phyloP scores from a whole-genome alignment of 2,797 vertebrate genomes.

The Tarsius wallacei region DNA sequence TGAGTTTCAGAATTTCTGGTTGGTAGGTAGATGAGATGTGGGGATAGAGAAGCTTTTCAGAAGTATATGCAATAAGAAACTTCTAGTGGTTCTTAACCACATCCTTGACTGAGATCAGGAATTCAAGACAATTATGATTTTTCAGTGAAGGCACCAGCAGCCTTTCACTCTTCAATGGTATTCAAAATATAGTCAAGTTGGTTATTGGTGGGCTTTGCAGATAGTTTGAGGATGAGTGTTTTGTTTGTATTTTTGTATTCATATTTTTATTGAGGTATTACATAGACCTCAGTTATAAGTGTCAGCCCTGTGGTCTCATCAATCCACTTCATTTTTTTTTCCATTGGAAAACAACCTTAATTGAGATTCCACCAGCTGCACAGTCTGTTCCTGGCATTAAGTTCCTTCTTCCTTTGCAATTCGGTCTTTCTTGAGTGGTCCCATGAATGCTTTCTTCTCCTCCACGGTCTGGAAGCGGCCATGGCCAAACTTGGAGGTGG shows the following conservation, averaged over 20 bases:
- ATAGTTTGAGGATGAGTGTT: not conserved
- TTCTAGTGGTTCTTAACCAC: not conserved
- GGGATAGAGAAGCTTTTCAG: not conserved
- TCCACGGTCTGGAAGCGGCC: too few species aligned
- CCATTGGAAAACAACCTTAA: too few species aligned
- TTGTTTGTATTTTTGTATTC: not conserved
- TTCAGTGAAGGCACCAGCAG: not conserved
- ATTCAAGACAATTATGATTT: not conserved
- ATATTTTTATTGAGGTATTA: slow-evolving; percentile 38
- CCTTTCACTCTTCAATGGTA: not conserved
- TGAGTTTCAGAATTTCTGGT: not conserved
- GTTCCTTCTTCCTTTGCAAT: too few species aligned
- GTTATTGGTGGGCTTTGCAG: not conserved
- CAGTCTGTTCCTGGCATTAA: too few species aligned
- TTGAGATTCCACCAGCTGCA: too few species aligned
- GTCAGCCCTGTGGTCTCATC: not conserved
- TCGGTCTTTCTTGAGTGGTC: too few species aligned
- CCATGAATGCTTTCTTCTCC: too few species aligned
- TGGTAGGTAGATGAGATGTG: not conserved
- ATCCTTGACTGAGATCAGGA: not conserved
- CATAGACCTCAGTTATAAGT: not conserved
- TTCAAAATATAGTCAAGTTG: not conserved
- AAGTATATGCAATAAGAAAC: not conserved
- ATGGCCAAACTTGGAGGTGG: too few species aligned
- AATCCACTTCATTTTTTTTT: too few species aligned